phyloP scores from a whole-genome alignment of 2,888 invertebrate genomes.

The Drosophila barbarae region DNA sequence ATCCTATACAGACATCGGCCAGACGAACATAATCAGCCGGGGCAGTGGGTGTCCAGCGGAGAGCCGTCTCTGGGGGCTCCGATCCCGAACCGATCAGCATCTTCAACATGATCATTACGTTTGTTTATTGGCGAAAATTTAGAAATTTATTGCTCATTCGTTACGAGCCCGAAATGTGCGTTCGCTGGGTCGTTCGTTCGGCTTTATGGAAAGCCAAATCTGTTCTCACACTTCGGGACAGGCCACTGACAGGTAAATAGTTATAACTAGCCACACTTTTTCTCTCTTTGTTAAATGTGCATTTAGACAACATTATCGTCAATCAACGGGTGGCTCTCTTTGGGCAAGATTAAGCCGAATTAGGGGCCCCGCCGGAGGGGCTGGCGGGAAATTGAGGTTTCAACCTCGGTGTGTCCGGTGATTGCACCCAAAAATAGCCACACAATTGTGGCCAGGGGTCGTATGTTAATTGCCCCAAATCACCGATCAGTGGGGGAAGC shows the following conservation, averaged over 20 bases:
- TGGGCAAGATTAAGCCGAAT: slow-evolving; percentile 55
- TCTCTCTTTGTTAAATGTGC: slow-evolving; percentile 55
- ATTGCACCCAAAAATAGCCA: slow-evolving; percentile 34
- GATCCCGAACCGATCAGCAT: slow-evolving; percentile 44
- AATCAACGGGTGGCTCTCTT: slow-evolving; percentile 59
- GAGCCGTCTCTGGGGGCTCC: slow-evolving; percentile 16
- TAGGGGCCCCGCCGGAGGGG: slow-evolving; percentile 22
- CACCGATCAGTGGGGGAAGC: slow-evolving; percentile 9
- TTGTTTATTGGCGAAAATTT: slow-evolving; percentile 74
- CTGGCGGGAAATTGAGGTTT: slow-evolving; percentile 23
- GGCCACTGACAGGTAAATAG: slow-evolving; percentile 58
- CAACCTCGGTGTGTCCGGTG: slow-evolving; percentile 23
- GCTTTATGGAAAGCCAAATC: slow-evolving; percentile 48
- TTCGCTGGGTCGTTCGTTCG: slow-evolving; percentile 13
- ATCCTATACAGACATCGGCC: slow-evolving; percentile 60
- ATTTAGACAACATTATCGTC: slow-evolving; percentile 63
- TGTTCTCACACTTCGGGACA: slow-evolving; percentile 66
- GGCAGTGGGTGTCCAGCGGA: slow-evolving; percentile 66
- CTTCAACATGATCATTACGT: slow-evolving; percentile 65
- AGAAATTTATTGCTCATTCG: slow-evolving; percentile 72
- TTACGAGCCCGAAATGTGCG: slow-evolving; percentile 54
- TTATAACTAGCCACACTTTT: slow-evolving; percentile 34
- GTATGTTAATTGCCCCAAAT: slow-evolving; percentile 36
- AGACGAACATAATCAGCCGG: slow-evolving; percentile 61
- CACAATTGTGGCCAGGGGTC: slow-evolving; percentile 34